Conservation (phyloP, 2,797 vertebrate species). For the Halcyon chelicuti region DNA sequence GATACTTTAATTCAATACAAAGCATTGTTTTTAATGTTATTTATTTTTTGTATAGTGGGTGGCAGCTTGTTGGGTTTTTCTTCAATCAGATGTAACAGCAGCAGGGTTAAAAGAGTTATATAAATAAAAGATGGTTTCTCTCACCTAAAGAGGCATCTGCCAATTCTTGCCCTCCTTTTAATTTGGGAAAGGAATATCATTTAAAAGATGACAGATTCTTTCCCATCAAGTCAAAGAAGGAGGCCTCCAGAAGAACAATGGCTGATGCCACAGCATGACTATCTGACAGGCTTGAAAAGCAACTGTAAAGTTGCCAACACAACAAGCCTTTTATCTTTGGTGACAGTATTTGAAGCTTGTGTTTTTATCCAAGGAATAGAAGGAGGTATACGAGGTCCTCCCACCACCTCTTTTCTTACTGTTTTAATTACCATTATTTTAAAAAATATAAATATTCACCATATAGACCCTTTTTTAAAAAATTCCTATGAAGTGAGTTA, state of each 20-base stretch:
- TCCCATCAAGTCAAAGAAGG: slow-evolving; percentile 37
- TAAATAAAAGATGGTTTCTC: slow-evolving; percentile 63
- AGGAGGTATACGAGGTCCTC: slow-evolving; percentile 9
- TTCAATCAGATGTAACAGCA: slow-evolving; percentile 36
- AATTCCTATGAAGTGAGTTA: neutral
- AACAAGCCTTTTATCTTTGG: slow-evolving; percentile 66
- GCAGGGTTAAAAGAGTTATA: slow-evolving; percentile 38
- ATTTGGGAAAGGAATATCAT: slow-evolving; percentile 36
- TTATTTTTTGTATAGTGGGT: slow-evolving; percentile 6
- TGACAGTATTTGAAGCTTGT: slow-evolving; percentile 55
- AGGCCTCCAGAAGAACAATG: slow-evolving; percentile 61
- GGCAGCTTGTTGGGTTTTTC: slow-evolving; percentile 47
- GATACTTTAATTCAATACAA: slow-evolving; percentile 44
- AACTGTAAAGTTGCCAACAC: slow-evolving; percentile 56
- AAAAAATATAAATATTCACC: slow-evolving; percentile 31
- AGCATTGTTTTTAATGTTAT: neutral
- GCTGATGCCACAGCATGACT: slow-evolving; percentile 61
- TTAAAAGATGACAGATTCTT: slow-evolving; percentile 50
- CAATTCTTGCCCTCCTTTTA: slow-evolving; percentile 58
- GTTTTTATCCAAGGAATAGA: slow-evolving; percentile 59
- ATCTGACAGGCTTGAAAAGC: slow-evolving; percentile 59
- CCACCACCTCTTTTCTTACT: slow-evolving; percentile 18
- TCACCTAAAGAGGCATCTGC: slow-evolving; percentile 54
- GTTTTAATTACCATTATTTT: slow-evolving; percentile 49
- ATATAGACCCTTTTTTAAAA: neutral